Evolutionary conservation across 2,888 invertebrate species (phyloP), one percentile per base, ranked within the genome.

Genomic region (Cancer borealis): DNA sequence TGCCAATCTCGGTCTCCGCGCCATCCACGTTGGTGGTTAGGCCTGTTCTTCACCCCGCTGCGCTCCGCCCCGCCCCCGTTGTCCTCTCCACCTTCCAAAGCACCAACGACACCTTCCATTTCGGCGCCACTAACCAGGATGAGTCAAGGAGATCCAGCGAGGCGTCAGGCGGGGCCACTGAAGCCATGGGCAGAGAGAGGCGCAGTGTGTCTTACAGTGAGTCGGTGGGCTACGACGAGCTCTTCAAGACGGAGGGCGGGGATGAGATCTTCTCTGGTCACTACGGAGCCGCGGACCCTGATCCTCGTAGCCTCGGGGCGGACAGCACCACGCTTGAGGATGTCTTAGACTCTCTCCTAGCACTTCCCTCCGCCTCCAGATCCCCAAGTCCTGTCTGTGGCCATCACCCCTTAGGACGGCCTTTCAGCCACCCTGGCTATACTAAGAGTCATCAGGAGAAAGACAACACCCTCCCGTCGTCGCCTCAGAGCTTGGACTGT

Each of bases 341-440:
- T 97, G 99, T 99, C 96, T 97, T 99, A 97, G 98, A 99, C 97
- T 98, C 98, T 96, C 97, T 99, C 96, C 97, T 99, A 97, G 98
- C 98, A 96, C 97, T 98, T 96, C 98, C 98, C 96, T 97, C 98
- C 96, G 97, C 97, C 96, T 97, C 98, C 96, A 97, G 98, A 96
- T 98, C 98, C 96, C 98, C 98, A 96, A 98, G 98, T 96, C 97
- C 97, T 96, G 94, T 94, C 6, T 79, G 87, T 30, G 73, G 92
- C 60, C 89, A 89, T 45, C 93, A 94, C 45, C 60, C 92, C 26
- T n/a, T 92, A 10, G 93, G 88, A 6, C 60, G 92, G 46, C 93
- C 93, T 26, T 92, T 94, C 92, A 88, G 92, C 73, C 92, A 94
- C 49, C 91, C 93, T 5, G 93, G 93, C 17, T 90, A 84, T 54